phyloP scores from a whole-genome alignment of 1,140 invertebrate genomes.

The Lordiphosa collinella region DNA sequence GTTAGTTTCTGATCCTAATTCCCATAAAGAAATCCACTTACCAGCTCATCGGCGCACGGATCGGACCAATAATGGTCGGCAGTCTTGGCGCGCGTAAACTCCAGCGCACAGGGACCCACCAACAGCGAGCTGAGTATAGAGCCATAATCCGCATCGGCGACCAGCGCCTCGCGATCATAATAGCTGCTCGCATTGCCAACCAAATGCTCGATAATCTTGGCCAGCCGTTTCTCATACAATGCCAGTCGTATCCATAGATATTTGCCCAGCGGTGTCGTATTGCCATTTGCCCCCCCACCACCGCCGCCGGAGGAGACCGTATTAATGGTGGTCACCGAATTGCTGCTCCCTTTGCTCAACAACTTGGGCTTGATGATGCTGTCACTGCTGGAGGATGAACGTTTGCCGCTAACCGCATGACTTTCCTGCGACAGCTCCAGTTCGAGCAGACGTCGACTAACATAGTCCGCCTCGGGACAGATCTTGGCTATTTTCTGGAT shows the following conservation, averaged over 20 bases:
- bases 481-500: conserved; percentile 93
- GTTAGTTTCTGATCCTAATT: too few species aligned
- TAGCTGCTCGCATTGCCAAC: conserved; percentile 89
- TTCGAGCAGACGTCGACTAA: conserved; percentile 87
- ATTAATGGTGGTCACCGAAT: conserved; percentile 79
- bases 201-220: conserved; percentile 92
- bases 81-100: conserved; percentile 93
- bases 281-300: conserved; percentile 44
- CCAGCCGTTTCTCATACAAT: conserved; percentile 91
- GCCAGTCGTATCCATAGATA: conserved; percentile 95
- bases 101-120: conserved; percentile 95
- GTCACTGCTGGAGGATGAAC: conserved; percentile 90
- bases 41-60: conserved; percentile 94
- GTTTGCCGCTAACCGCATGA: conserved; percentile 83
- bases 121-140: conserved; percentile 93
- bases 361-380: conserved; percentile 85
- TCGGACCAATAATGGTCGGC: conserved; percentile 95
- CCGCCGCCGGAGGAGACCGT: conserved; percentile 43
- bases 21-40: conserved; percentile 1
- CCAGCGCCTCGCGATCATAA: conserved; percentile 92
- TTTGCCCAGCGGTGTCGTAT: conserved; percentile 62
- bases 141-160: conserved; percentile 94
- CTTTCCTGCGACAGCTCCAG: conserved; percentile 86
- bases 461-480: conserved; percentile 85
- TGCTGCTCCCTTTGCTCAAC: conserved; percentile 81